Conservation (phyloP, 1,140 invertebrate species). For the Cotesia typhae region DNA sequence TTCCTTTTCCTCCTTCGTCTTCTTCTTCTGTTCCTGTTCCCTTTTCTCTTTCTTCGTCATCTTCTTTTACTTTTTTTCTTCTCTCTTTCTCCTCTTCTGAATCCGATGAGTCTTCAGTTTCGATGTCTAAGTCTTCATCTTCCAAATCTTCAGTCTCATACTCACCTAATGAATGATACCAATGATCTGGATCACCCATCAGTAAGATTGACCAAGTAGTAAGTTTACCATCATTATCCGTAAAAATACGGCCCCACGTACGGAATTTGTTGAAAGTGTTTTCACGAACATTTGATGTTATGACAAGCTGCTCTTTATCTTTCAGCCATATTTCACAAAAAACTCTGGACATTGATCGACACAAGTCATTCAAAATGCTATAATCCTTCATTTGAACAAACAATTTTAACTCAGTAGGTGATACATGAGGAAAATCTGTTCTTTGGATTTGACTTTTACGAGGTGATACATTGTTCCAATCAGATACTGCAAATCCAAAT, state of each 20-base stretch:
- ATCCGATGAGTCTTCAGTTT: too few species aligned
- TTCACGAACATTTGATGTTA: constrained; percentile 46
- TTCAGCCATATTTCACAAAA: constrained; percentile 46
- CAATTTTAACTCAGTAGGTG: constrained; percentile 61
- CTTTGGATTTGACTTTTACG: constrained; percentile 38
- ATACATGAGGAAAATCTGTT: constrained; percentile 47
- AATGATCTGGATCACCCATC: constrained; percentile 71
- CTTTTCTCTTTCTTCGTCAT: too few species aligned
- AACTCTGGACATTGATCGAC: constrained; percentile 57
- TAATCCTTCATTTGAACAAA: constrained; percentile 68
- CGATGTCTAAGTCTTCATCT: background rate
- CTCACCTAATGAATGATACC: constrained; percentile 49
- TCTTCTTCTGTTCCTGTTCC: too few species aligned
- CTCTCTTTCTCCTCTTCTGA: too few species aligned
- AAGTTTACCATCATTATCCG: constrained; percentile 76
- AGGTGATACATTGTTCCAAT: constrained; percentile 47
- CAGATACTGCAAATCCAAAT: constrained; percentile 45
- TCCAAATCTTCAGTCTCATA: constrained; percentile 24
- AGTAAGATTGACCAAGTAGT: constrained; percentile 75
- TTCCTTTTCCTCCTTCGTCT: too few species aligned
- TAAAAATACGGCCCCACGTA: constrained; percentile 77
- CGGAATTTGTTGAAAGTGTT: constrained; percentile 59
- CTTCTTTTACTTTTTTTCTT: too few species aligned
- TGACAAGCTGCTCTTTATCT: constrained; percentile 35
- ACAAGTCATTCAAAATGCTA: constrained; percentile 60